Percentiles rank a stretch among this genome's conserved stretches.
Conservation (phyloP, 2,888 invertebrate species). For the Prosapia bicincta region DNA sequence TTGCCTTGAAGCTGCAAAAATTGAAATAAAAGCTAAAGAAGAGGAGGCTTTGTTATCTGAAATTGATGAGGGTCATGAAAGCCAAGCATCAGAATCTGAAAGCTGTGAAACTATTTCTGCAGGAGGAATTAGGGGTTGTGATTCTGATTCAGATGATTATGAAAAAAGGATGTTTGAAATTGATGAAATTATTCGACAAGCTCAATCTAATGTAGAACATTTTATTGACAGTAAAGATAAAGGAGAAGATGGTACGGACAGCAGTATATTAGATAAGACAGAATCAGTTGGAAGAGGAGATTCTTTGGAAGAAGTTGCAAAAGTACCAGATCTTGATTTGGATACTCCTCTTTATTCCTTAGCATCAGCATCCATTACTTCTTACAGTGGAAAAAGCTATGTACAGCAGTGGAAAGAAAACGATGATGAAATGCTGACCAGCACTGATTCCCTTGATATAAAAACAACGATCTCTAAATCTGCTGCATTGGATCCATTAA, state of each 20-base stretch:
- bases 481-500: constrained; percentile 52
- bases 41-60: constrained; percentile 71
- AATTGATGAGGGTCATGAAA: constrained; percentile 57
- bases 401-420: constrained; percentile 37
- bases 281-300: constrained; percentile 52
- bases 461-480: constrained; percentile 35
- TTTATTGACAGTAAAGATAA: constrained; percentile 49
- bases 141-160: constrained; percentile 58
- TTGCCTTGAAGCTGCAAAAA: constrained; percentile 76
- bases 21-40: constrained; percentile 79
- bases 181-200: constrained; percentile 64
- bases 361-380: constrained; percentile 15
- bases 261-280: constrained; percentile 55
- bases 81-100: constrained; percentile 54
- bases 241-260: constrained; percentile 36
- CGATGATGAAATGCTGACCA: constrained; percentile 43
- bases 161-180: constrained; percentile 65
- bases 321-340: constrained; percentile 53
- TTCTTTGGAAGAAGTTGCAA: constrained; percentile 52
- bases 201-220: constrained; percentile 62
- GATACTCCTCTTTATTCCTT: constrained; percentile 45
- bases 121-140: constrained; percentile 54
- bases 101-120: constrained; percentile 59
- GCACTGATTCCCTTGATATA: constrained; percentile 65
- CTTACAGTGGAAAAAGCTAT: constrained; percentile 38